Evolutionary conservation across 1,140 invertebrate genomes (phyloP).

Genomic region (Caenorhabditis briggsae): DNA sequence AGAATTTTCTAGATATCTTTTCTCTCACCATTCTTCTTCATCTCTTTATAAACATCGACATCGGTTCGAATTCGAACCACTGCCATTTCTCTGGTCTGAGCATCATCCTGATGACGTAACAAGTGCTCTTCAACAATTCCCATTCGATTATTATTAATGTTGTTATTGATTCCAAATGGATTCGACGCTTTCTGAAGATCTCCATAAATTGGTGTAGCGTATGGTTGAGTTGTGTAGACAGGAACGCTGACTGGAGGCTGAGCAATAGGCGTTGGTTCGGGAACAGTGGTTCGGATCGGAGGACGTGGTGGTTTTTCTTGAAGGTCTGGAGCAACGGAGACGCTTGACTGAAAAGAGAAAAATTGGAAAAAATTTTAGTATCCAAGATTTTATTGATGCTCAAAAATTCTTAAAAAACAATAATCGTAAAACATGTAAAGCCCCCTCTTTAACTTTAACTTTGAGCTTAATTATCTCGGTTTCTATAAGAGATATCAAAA

Average conservation of each 20-base stretch:
- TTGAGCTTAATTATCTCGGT: neutral
- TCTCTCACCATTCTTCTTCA: neutral
- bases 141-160: constrained; percentile 31
- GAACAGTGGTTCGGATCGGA: constrained; percentile 11
- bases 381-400: too few relatives aligned
- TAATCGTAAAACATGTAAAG: too few relatives aligned
- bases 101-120: neutral
- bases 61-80: constrained; percentile 28
- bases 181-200: constrained; percentile 25
- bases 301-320: constrained; percentile 12
- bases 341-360: neutral
- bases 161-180: constrained; percentile 1
- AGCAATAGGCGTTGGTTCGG: constrained; percentile 1
- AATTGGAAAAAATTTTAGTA: too few relatives aligned
- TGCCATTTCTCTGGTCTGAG: neutral
- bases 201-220: constrained; percentile 20
- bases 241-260: constrained; percentile 22
- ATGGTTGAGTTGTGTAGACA: neutral
- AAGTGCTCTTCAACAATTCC: constrained; percentile 23
- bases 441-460: too few relatives aligned
- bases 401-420: too few relatives aligned
- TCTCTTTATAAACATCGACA: constrained; percentile 19
- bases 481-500: too few relatives aligned
- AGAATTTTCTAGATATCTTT: neutral
- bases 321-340: neutral